Percentiles rank a stretch among this genome's conserved stretches.
These are phyloP conservation scores for Himalopsyche anomala DNA, from an alignment of 2,888 invertebrate genomes.

Conservation along the genomic window DNA sequence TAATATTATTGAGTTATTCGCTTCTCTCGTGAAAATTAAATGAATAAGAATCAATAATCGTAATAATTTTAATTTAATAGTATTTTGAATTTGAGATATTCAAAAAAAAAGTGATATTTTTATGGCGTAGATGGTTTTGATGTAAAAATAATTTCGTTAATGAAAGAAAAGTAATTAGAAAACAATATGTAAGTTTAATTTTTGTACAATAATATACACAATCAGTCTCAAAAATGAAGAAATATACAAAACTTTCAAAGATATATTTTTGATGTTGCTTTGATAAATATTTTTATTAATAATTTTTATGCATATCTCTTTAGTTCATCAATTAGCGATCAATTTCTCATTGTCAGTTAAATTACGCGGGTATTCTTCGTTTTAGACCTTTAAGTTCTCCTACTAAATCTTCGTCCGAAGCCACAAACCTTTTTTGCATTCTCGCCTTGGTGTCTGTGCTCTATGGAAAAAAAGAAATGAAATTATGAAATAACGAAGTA, in stretches of 20 bases:
- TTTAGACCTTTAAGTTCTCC: conserved; percentile 81
- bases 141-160: neutral
- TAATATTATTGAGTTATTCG: conserved; percentile 32
- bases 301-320: conserved; percentile 47
- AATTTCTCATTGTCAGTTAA: neutral
- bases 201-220: conserved; percentile 66
- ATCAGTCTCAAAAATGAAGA: conserved; percentile 66
- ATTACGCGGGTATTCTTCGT: conserved; percentile 78
- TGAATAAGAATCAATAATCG: neutral
- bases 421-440: conserved; percentile 81
- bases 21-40: conserved; percentile 37
- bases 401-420: conserved; percentile 80
- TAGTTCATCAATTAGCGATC: conserved; percentile 35
- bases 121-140: neutral
- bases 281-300: conserved; percentile 43
- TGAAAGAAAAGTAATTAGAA: conserved; percentile 41
- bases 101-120: neutral
- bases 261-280: conserved; percentile 58
- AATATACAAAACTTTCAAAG: conserved; percentile 65
- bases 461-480: conserved; percentile 69
- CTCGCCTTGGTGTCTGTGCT: conserved; percentile 70
- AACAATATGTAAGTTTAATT: conserved; percentile 52
- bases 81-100: neutral
- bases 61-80: neutral
- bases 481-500: neutral